A percentile compares a stretch with the other conserved stretches of the same genome.
phyloP scores from a whole-genome alignment of 2,888 invertebrate species.

The Clostera curtula region DNA sequence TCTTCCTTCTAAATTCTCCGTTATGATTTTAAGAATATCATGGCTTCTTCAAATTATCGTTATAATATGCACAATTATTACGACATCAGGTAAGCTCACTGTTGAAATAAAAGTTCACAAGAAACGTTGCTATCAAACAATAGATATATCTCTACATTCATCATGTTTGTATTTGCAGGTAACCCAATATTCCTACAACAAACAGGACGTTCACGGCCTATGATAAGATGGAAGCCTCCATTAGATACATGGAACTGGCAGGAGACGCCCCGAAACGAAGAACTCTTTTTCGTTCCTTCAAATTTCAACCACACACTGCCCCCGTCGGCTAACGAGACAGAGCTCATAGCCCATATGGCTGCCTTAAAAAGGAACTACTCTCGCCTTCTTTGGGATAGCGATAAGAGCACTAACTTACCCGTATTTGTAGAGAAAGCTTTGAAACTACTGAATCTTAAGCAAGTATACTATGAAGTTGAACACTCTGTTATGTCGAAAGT shows the following conservation, averaged over 20 bases:
- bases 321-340: slow-evolving; percentile 66
- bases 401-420: slow-evolving; percentile 82
- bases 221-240: slow-evolving; percentile 67
- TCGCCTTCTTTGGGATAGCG: slow-evolving; percentile 83
- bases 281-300: slow-evolving; percentile 58
- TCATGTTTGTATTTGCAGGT: slow-evolving; percentile 40
- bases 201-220: slow-evolving; percentile 44
- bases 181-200: slow-evolving; percentile 61
- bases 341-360: slow-evolving; percentile 60
- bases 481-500: slow-evolving; percentile 94
- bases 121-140: not conserved
- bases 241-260: slow-evolving; percentile 67
- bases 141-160: not conserved
- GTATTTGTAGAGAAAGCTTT: slow-evolving; percentile 89
- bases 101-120: not conserved
- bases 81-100: slow-evolving; percentile 45
- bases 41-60: slow-evolving; percentile 46
- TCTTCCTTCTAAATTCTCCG: slow-evolving; percentile 32
- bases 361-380: slow-evolving; percentile 63
- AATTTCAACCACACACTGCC: slow-evolving; percentile 68
- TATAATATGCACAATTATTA: slow-evolving; percentile 26
- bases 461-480: slow-evolving; percentile 89
- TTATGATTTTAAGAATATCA: slow-evolving; percentile 64
- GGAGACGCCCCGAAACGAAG: slow-evolving; percentile 46
- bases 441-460: slow-evolving; percentile 86